Conservation (phyloP, 2,888 invertebrate genomes). For the Rhingia campestris region DNA sequence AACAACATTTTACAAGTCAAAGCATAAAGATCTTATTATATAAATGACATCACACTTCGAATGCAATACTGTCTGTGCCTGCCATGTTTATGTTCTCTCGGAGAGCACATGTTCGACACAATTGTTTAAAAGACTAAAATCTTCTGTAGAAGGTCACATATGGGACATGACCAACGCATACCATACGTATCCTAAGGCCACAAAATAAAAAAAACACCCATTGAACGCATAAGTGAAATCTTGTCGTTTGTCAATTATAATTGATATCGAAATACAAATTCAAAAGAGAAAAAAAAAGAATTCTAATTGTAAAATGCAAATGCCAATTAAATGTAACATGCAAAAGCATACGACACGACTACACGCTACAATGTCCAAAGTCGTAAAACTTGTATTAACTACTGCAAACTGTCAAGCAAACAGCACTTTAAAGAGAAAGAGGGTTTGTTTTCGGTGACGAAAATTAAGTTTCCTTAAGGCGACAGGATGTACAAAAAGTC, state of each 20-base stretch:
- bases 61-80: slow-evolving; percentile 7
- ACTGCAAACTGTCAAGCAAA: neutral
- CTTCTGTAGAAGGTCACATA: slow-evolving; percentile 53
- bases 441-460: no score
- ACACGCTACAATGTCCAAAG: slow-evolving; percentile 19
- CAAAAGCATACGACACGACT: neutral
- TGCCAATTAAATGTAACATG: slow-evolving; percentile 47
- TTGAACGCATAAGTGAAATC: slow-evolving; percentile 45
- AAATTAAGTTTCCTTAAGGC: no score
- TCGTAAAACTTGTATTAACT: slow-evolving; percentile 14
- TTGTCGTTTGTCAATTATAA: slow-evolving; percentile 61
- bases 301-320: slow-evolving; percentile 59
- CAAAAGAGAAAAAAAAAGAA: slow-evolving; percentile 26
- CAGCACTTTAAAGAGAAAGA: no score
- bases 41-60: slow-evolving; percentile 46
- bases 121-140: slow-evolving; percentile 42
- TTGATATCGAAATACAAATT: slow-evolving; percentile 44
- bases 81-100: slow-evolving; percentile 20
- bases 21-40: neutral
- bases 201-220: slow-evolving; percentile 3
- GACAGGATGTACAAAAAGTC: no score
- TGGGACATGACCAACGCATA: slow-evolving; percentile 53
- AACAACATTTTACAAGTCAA: neutral
- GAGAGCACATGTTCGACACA: slow-evolving; percentile 38
- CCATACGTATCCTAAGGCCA: slow-evolving; percentile 57